Conservation (phyloP, 1,140 invertebrate species). For the Solenopsis invicta region DNA sequence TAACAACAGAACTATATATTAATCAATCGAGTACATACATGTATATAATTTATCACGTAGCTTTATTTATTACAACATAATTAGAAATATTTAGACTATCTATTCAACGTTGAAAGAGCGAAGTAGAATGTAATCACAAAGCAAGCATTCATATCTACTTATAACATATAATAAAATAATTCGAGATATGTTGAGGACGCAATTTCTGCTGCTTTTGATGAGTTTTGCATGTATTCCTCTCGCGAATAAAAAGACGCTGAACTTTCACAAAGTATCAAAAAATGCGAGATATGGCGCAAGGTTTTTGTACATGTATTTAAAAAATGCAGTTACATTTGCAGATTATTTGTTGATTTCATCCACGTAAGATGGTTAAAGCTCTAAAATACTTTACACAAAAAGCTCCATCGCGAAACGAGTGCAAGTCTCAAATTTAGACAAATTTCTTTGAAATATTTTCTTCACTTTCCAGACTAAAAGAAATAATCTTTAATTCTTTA, state of each 20-base stretch:
- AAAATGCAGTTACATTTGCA: conserved; percentile 5
- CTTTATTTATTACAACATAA: conserved; percentile 6
- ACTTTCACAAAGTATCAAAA: conserved; percentile 1
- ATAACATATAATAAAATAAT: conserved; percentile 12
- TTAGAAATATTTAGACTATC: not conserved
- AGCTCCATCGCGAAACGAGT: not conserved
- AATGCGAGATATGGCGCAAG: conserved; percentile 25
- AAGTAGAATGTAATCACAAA: conserved; percentile 9
- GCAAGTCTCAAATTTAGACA: not conserved
- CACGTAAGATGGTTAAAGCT: not conserved
- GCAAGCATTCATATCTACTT: not conserved
- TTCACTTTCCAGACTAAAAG: not conserved
- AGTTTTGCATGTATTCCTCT: not conserved
- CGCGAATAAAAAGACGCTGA: conserved; percentile 8
- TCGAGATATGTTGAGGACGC: conserved; percentile 13
- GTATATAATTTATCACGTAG: not conserved
- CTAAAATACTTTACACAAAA: not conserved
- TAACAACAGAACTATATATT: not conserved
- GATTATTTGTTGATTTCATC: not conserved
- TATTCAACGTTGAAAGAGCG: not conserved
- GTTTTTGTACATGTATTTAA: conserved; percentile 6
- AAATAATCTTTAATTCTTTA: too few relatives aligned
- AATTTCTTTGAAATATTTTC: not conserved
- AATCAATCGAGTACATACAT: not conserved
- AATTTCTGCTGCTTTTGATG: conserved; percentile 8